Base-by-base conservation (phyloP, 2,797 vertebrate genomes). In the Crocodylus rhombifer region DNA sequence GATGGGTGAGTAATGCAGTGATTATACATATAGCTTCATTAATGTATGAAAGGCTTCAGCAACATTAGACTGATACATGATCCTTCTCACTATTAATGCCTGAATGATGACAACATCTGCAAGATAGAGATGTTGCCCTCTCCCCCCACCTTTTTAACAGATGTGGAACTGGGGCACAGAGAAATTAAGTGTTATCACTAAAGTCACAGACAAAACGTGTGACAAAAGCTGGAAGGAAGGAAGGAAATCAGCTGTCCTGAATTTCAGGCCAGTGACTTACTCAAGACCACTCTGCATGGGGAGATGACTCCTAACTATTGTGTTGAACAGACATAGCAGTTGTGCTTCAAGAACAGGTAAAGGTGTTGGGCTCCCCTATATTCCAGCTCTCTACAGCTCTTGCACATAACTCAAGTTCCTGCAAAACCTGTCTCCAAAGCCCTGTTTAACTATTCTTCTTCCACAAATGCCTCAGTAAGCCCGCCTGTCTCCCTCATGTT, bases 211-310 rank as follows among this genome's bases (percentile, higher is more conserved):
- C 67, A 83, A 87, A 90, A 83, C 14, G n/a, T 74, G 33, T 21
- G 58, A 87, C 80, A 30, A 86, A 90, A 86, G 21, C 75, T 1
- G 55, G 55, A 25, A 90, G 84, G 84, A n/a, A 81, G 55, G 55
- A 25, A 90, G 84, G 84, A n/a, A 81, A 78, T 14, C 62, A 75
- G 15, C 14, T 91, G 55, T 80, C 28, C 63, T 55, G 42, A 67
- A 56, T 14, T 36, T 26, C 61, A 62, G 61, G 6, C 21, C 15
- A 64, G 23, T 20, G 77, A 25, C 56, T 81, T 69, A 12, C 76
- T 79, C 80, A 87, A 85, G 58, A 78, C 51, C 76, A 56, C 60
- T 25, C 1, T 74, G 42, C 42, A 51, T 51, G 42, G 42, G 42
- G 42, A 51, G 10, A 51, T 51, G 42, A 51, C 6, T 51, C 10